Percentiles rank a stretch among this genome's conserved stretches.
Evolutionary conservation across 2,797 vertebrate genomes (phyloP).

Genomic region (Acanthornis magna): DNA sequence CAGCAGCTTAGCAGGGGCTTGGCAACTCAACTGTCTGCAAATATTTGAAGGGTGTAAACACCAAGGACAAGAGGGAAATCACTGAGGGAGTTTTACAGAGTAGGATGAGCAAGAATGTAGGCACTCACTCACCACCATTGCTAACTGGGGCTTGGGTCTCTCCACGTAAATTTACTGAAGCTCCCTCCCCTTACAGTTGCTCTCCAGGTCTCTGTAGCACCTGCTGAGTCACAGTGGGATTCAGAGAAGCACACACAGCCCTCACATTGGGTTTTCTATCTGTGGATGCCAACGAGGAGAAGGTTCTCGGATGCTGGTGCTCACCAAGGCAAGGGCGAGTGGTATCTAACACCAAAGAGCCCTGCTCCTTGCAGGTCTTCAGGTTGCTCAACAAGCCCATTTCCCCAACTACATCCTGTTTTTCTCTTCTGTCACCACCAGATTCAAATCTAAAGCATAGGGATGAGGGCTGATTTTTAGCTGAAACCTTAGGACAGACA

Average conservation of each 20-base stretch:
- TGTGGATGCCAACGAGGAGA: background rate
- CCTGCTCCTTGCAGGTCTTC: background rate
- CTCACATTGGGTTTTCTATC: rapidly evolving
- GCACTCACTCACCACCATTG: background rate
- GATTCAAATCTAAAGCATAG: background rate
- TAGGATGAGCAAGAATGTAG: background rate
- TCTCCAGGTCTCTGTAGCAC: background rate
- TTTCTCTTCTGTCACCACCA: background rate
- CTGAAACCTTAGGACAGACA: background rate
- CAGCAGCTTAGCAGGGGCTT: background rate
- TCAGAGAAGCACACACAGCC: background rate
- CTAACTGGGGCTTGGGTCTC: background rate
- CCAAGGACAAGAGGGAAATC: constrained; percentile 1
- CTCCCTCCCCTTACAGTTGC: background rate
- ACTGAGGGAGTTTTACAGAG: background rate
- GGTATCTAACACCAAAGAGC: background rate
- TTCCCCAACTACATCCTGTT: background rate
- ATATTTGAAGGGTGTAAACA: constrained; percentile 51
- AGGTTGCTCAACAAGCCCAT: background rate
- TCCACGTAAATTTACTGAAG: background rate
- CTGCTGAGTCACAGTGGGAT: background rate
- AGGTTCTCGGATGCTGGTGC: background rate
- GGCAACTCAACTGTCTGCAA: constrained; percentile 28
- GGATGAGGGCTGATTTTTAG: background rate
- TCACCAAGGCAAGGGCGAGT: background rate